Base-by-base conservation (phyloP, 1,140 invertebrate species). In the Trachymyrmex cornetzi region DNA sequence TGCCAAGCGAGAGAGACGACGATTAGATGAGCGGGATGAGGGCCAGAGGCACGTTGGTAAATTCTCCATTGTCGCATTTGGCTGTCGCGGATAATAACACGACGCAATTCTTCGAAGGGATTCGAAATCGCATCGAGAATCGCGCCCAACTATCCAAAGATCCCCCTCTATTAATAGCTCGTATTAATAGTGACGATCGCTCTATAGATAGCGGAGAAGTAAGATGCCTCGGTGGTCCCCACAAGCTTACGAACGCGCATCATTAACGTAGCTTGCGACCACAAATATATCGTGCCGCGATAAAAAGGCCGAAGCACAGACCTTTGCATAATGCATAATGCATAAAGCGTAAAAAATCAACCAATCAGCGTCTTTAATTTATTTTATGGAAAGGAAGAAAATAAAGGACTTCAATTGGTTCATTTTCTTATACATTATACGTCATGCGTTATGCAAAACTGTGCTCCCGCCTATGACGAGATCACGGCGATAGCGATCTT, bases 121-220 rank as follows among this genome's bases (percentile, higher is more conserved):
- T 34, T 57, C 57, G 50, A 50, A 74, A 84, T 87, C 64, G 67
- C 67, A 82, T 87, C 50, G 67, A 24, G 77, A 81, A 89, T 91
- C 87, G 66, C 64, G 57, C 34, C 59, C 89, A 87, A 87, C 85
- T 69, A 82, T 91, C 77, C 77, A 84, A 87, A 66, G 67, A 81
- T 67, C 77, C 79, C 69, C 69, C 82, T 87, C 92, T 92, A 93
- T 92, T 92, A 93, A 92, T 93, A 75, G 71, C 72, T 48, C 77
- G 88, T 92, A 93, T 91, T 92, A 92, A 92, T 93, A 92, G 85
- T 71, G 87, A 84, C 80, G 80, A 80, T 79, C 57, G 87, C 91
- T 92, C 86, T 93, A 93, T 92, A 92, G 91, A 92, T 92, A 92
- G 86, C 48, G 16, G 48, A 50, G 22, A 74, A 72, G 34, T 69